A percentile compares a stretch with the other conserved stretches of the same genome.
phyloP scores from a whole-genome alignment of 1,140 invertebrate genomes.

The Penaeus vannamei region DNA sequence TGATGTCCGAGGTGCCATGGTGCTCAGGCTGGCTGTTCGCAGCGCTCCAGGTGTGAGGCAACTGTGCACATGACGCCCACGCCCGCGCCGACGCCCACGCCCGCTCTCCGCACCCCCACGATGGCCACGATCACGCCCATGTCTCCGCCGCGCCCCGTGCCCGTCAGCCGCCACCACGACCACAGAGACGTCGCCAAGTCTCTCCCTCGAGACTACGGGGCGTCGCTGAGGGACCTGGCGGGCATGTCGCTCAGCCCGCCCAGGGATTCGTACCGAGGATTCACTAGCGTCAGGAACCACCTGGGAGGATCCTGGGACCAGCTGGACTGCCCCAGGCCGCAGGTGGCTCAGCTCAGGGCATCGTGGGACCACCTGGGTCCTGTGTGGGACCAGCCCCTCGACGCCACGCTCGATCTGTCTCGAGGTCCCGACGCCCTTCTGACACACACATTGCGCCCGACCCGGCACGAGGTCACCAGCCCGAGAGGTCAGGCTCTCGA shows the following conservation, averaged over 20 bases:
- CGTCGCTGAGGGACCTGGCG: constrained; percentile 42
- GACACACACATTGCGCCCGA: constrained; percentile 58
- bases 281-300: constrained; percentile 51
- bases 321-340: constrained; percentile 50
- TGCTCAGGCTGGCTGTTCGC: background rate
- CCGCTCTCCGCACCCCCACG: constrained; percentile 21
- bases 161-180: constrained; percentile 26
- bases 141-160: constrained; percentile 35
- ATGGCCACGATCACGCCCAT: constrained; percentile 36
- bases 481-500: background rate
- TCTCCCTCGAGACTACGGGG: constrained; percentile 52
- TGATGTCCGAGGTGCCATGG: constrained; percentile 45
- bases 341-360: constrained; percentile 50
- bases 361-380: constrained; percentile 67
- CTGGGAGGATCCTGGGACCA: constrained; percentile 67
- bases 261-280: background rate
- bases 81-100: constrained; percentile 34
- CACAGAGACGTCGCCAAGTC: constrained; percentile 46
- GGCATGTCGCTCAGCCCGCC: constrained; percentile 34
- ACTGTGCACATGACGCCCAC: constrained; percentile 44
- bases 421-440: constrained; percentile 52
- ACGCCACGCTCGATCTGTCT: background rate
- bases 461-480: constrained; percentile 40
- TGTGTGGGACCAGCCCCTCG: constrained; percentile 17
- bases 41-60: constrained; percentile 12